Evolutionary conservation across 1,140 invertebrate species (phyloP).

Genomic region (Cyclina sinensis): DNA sequence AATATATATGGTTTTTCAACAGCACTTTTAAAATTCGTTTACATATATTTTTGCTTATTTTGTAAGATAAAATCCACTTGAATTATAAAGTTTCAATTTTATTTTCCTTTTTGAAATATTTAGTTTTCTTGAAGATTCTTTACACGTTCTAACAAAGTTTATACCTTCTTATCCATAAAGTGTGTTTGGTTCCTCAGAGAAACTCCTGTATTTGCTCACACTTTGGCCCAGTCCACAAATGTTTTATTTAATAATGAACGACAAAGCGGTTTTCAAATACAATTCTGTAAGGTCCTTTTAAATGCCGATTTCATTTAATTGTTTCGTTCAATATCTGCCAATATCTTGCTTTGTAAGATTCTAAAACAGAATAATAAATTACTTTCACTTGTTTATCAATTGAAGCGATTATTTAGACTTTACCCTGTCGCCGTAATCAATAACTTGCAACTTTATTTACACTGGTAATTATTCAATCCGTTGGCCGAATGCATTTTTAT

Average conservation of each 20-base stretch:
- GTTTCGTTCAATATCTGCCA: conserved; percentile 7
- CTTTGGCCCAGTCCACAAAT: background rate
- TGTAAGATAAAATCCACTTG: no score
- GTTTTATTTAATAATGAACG: background rate
- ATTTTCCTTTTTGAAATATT: no score
- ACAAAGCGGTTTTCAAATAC: background rate
- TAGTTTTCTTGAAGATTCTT: no score
- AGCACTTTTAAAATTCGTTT: no score
- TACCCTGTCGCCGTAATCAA: conserved; percentile 4
- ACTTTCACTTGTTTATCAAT: conserved; percentile 21
- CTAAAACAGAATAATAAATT: conserved; percentile 38
- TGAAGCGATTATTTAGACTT: background rate
- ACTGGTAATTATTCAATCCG: background rate
- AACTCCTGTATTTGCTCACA: background rate
- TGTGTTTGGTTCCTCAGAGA: no score
- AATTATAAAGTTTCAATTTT: no score
- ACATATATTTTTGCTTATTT: no score
- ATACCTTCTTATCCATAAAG: no score
- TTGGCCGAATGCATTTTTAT: background rate
- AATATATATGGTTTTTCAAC: no score
- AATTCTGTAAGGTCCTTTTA: background rate
- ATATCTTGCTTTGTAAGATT: background rate
- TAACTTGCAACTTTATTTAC: background rate
- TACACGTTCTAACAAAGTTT: no score
- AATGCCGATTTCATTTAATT: conserved; percentile 5